Evolutionary conservation across 2,888 invertebrate genomes (phyloP).

Genomic region (Chymomyza caudatula): DNA sequence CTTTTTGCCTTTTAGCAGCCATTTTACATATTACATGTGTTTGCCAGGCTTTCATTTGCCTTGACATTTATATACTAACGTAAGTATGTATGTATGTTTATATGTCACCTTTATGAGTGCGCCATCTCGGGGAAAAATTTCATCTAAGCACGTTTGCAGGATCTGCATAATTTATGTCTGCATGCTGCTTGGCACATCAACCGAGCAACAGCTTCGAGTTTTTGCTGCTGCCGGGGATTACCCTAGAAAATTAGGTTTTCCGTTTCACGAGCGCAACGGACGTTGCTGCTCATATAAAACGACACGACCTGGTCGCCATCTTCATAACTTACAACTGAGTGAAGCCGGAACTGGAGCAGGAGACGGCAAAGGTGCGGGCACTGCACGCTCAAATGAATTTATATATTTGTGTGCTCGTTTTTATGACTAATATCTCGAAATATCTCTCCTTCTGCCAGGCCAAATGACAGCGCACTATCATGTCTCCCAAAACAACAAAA

Average conservation of each 20-base stretch:
- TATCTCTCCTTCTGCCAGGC: constrained; percentile 42
- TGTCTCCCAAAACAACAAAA: neutral
- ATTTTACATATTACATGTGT: constrained; percentile 37
- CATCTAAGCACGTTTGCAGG: constrained; percentile 74
- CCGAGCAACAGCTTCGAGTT: neutral
- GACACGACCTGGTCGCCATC: constrained; percentile 63
- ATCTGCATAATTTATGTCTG: constrained; percentile 75
- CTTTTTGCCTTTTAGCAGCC: constrained; percentile 15
- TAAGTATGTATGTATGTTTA: constrained; percentile 2
- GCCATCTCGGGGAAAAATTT: constrained; percentile 57
- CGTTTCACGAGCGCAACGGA: constrained; percentile 59
- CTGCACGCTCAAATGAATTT: constrained; percentile 63
- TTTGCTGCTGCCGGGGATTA: constrained; percentile 59
- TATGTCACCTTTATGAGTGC: constrained; percentile 53
- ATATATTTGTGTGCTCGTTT: constrained; percentile 62
- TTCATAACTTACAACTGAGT: constrained; percentile 49
- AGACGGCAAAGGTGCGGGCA: constrained; percentile 5
- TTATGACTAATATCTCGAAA: constrained; percentile 75
- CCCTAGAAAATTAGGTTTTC: constrained; percentile 74
- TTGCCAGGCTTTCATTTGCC: neutral
- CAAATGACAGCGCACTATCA: constrained; percentile 55
- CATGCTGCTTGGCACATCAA: constrained; percentile 35
- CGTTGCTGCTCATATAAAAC: constrained; percentile 63
- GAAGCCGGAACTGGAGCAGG: constrained; percentile 14
- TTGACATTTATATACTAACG: neutral